Percentiles rank a stretch among this genome's conserved stretches.
Conservation (phyloP, 2,113 vertebrate species). For the Columba janthina region DNA sequence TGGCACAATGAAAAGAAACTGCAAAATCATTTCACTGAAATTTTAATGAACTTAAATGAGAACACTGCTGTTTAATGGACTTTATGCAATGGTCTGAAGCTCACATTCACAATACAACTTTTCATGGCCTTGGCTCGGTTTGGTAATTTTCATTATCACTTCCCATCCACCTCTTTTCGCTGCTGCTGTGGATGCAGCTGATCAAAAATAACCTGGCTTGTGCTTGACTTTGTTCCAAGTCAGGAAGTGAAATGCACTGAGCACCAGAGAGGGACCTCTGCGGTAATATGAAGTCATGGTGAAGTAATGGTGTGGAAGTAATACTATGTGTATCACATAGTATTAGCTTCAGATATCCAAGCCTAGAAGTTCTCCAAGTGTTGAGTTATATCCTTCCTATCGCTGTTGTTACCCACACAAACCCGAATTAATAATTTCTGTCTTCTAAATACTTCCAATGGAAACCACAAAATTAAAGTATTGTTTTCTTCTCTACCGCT, state of each 20-base stretch:
- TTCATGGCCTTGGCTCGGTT: neutral
- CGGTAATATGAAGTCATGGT: neutral
- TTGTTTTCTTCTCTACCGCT: neutral
- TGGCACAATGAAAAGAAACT: conserved; percentile 14
- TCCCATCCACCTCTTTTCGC: neutral
- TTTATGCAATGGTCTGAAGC: neutral
- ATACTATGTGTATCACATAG: too few relatives aligned
- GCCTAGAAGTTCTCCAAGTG: neutral
- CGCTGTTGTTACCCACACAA: neutral
- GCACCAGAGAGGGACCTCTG: neutral
- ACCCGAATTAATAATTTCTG: neutral
- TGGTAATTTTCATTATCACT: neutral
- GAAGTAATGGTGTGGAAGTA: neutral
- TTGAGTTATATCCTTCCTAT: neutral
- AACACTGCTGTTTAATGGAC: conserved; percentile 12
- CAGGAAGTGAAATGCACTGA: neutral
- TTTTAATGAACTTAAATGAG: conserved; percentile 40
- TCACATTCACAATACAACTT: neutral
- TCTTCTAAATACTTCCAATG: neutral
- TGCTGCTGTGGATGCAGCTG: neutral
- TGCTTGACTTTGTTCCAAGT: conserved; percentile 1
- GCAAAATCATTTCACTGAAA: conserved; percentile 42
- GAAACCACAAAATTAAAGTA: neutral
- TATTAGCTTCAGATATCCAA: neutral
- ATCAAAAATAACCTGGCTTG: neutral